A percentile compares a stretch with the other conserved stretches of the same genome.
Conservation (phyloP, 2,113 vertebrate species). For the Alexandromys fortis region DNA sequence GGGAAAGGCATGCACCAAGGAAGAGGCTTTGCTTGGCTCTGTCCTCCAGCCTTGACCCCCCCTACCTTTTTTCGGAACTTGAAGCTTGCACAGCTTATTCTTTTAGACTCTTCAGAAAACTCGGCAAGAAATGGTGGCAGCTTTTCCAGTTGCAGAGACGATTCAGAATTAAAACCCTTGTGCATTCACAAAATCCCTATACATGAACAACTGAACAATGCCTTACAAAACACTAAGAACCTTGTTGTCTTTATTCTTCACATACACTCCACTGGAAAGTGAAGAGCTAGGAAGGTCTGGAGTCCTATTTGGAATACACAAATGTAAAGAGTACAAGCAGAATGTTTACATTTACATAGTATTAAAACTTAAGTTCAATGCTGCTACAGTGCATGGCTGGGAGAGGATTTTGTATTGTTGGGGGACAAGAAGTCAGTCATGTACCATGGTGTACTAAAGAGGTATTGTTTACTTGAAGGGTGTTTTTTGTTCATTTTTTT, state of each 20-base stretch:
- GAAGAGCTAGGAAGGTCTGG: neutral
- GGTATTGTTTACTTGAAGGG: neutral
- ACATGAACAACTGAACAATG: neutral
- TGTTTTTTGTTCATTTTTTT: no score
- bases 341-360: no score
- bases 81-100: neutral
- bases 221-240: neutral
- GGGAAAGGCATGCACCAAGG: accelerated
- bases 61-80: neutral
- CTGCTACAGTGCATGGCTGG: accelerated
- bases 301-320: neutral
- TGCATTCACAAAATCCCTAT: neutral
- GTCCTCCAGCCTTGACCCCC: neutral
- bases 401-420: neutral
- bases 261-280: neutral
- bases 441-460: no score
- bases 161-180: neutral
- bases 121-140: neutral
- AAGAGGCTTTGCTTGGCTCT: neutral
- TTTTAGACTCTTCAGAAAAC: neutral
- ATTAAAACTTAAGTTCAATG: accelerated
- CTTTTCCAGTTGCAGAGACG: neutral
- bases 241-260: neutral
- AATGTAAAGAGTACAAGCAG: neutral
- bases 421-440: neutral